These are phyloP conservation scores for Synanthedon tipuliformis DNA, from an alignment of 2,888 invertebrate species.

Conservation along the genomic window DNA sequence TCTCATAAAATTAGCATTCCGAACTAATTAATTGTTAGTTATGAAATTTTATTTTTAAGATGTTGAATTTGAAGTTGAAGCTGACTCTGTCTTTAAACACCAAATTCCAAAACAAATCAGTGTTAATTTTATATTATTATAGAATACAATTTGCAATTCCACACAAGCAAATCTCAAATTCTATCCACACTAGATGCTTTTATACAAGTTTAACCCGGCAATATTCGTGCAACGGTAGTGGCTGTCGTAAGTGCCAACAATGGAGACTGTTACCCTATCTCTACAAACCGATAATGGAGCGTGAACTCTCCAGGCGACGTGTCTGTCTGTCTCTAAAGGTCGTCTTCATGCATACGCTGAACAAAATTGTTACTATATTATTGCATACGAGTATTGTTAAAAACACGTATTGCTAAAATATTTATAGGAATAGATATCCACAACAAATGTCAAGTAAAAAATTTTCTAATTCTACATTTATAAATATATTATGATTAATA, in stretches of 20 bases:
- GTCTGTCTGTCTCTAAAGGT: constrained; percentile 29
- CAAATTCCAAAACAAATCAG: constrained; percentile 1
- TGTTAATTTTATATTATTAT: constrained; percentile 19
- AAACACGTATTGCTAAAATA: no score
- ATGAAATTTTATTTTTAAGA: no score
- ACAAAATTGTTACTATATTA: neutral
- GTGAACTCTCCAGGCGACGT: constrained; percentile 49
- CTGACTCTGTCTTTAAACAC: no score
- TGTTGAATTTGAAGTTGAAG: no score
- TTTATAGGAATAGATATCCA: no score
- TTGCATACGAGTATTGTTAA: no score
- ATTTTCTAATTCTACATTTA: no score
- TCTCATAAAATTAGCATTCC: no score
- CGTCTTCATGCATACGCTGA: neutral
- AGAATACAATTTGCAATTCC: constrained; percentile 17
- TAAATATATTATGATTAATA: no score
- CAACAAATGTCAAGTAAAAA: no score
- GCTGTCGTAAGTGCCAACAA: constrained; percentile 41
- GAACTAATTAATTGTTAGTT: no score
- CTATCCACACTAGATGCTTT: constrained; percentile 19
- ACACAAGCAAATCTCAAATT: constrained; percentile 6
- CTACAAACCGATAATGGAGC: constrained; percentile 52
- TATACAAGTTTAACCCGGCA: constrained; percentile 27
- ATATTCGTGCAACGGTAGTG: constrained; percentile 8
- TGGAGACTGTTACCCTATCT: constrained; percentile 48